Conservation (phyloP, 2,113 vertebrate species). For the Variabilichromis moorii region DNA sequence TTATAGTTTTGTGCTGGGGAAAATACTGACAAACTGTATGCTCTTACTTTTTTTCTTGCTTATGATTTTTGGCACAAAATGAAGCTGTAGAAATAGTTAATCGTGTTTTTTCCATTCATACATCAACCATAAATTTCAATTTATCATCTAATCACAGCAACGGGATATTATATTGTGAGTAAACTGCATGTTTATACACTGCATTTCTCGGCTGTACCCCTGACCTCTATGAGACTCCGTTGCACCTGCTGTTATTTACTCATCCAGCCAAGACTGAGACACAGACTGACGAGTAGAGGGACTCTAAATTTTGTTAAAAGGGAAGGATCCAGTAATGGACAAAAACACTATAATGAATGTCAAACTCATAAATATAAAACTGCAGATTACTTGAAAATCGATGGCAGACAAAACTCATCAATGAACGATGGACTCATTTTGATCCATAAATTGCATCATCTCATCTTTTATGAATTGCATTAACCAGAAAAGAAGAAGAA, state of each 20-base stretch:
- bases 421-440: neutral
- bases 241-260: neutral
- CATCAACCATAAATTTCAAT: neutral
- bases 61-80: neutral
- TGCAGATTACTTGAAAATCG: neutral
- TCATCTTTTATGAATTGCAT: neutral
- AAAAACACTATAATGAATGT: neutral
- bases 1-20: neutral
- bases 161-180: neutral
- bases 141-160: neutral
- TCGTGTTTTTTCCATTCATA: neutral
- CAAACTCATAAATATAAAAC: neutral
- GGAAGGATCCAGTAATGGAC: neutral
- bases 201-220: neutral
- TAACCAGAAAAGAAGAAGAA: neutral
- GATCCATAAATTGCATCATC: neutral
- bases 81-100: neutral
- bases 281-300: neutral
- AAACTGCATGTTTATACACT: neutral
- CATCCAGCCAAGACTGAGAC: neutral
- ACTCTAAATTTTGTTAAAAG: neutral
- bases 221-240: neutral
- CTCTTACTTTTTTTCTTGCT: neutral
- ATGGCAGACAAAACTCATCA: neutral
- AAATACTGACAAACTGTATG: neutral